Percentiles rank a stretch among this genome's conserved stretches.
These are phyloP conservation scores for Illadopsis cleaveri DNA, from an alignment of 2,113 vertebrate genomes.

Conservation along the genomic window DNA sequence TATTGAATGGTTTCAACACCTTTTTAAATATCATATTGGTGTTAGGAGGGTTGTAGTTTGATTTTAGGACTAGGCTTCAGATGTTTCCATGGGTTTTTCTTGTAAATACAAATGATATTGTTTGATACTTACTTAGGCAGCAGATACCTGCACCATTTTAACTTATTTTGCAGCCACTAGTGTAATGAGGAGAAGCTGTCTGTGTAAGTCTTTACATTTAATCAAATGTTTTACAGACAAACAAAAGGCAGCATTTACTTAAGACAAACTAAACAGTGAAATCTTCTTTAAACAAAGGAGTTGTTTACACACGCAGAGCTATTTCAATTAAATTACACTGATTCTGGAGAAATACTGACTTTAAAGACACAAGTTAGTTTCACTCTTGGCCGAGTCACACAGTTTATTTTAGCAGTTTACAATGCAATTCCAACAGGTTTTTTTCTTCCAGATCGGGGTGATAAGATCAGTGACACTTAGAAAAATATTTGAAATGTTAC, in stretches of 20 bases:
- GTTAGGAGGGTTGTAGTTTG: not conserved
- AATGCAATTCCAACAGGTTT: conserved; percentile 61
- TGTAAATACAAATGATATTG: conserved; percentile 16
- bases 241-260: conserved; percentile 83
- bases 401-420: conserved; percentile 62
- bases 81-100: not conserved
- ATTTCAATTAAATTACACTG: conserved; percentile 83
- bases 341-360: conserved; percentile 75
- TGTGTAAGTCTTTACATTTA: conserved; percentile 75
- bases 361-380: conserved; percentile 72
- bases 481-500: conserved; percentile 39
- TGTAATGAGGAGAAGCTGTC: conserved; percentile 57
- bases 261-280: conserved; percentile 84
- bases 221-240: conserved; percentile 83
- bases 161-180: conserved; percentile 45
- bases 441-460: not conserved
- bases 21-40: not conserved
- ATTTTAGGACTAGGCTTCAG: not conserved
- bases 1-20: not conserved
- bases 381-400: not conserved
- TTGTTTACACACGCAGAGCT: conserved; percentile 80
- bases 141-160: not conserved
- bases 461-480: conserved; percentile 25
- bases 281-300: conserved; percentile 85
- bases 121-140: not conserved